Percentiles rank a stretch among this genome's conserved stretches.
Evolutionary conservation across 2,113 vertebrate species (phyloP).

Genomic region (Gulo gulo): DNA sequence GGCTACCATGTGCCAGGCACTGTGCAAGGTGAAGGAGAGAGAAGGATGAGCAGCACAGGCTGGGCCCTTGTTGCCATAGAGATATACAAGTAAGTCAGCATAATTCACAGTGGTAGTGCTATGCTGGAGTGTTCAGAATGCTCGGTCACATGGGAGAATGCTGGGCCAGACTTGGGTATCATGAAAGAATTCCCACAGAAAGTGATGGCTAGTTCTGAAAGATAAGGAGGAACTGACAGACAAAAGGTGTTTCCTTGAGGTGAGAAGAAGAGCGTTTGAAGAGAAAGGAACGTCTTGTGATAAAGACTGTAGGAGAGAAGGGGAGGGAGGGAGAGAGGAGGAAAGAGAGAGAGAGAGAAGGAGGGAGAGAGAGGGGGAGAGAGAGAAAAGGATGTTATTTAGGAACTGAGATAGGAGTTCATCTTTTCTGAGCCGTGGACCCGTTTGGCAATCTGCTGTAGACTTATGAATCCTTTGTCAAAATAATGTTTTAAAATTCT

Average conservation of each 20-base stretch:
- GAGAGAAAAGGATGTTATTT: not conserved
- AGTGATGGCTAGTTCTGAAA: not conserved
- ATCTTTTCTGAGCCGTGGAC: not conserved
- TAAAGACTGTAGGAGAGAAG: not conserved
- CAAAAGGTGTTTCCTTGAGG: not conserved
- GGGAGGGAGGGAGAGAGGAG: not conserved
- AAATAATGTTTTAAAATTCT: slow-evolving; percentile 29
- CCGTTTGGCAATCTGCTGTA: not conserved
- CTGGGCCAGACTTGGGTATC: not conserved
- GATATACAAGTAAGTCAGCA: not conserved
- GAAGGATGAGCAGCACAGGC: rapidly evolving
- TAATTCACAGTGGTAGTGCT: not conserved
- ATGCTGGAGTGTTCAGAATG: not conserved
- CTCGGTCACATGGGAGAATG: not conserved
- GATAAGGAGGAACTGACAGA: not conserved
- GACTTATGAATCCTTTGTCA: not conserved
- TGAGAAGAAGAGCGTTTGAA: not conserved
- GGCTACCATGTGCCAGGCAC: not conserved
- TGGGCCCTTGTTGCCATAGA: not conserved
- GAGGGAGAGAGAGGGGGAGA: not conserved
- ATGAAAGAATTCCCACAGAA: not conserved
- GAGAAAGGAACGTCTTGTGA: not conserved
- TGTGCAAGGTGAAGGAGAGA: not conserved
- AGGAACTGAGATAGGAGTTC: not conserved
- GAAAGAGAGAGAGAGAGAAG: not conserved